Evolutionary conservation across 2,888 invertebrate genomes (phyloP).

Genomic region (Xestoiulus laeticollis): DNA sequence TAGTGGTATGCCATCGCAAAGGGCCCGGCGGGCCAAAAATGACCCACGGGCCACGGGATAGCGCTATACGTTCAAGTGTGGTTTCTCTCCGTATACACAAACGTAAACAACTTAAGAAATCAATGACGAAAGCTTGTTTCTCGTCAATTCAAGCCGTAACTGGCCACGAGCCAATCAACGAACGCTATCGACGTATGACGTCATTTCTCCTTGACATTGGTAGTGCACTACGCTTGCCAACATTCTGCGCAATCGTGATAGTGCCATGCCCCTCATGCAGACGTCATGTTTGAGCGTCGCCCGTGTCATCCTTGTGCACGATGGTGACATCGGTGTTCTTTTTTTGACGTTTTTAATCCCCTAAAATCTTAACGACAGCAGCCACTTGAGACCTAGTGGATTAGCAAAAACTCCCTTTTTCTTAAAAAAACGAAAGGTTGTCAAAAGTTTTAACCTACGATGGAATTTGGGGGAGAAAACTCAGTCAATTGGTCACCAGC

Average conservation of each 20-base stretch:
- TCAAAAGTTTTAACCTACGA: neutral
- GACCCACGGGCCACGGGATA: too few species aligned
- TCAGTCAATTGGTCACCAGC: neutral
- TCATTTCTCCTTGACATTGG: conserved; percentile 1
- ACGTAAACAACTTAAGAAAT: neutral
- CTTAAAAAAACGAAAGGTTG: neutral
- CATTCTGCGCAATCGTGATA: too few species aligned
- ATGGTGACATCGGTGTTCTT: too few species aligned
- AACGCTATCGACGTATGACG: neutral
- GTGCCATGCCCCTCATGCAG: too few species aligned
- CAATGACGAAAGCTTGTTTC: neutral
- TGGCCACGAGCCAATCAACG: neutral
- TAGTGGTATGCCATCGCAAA: too few species aligned
- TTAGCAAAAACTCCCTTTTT: neutral
- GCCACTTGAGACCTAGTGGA: too few species aligned
- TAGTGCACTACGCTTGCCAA: neutral
- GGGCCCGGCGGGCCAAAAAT: too few species aligned
- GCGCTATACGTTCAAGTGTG: neutral
- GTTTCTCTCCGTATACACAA: neutral
- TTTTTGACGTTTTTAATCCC: too few species aligned
- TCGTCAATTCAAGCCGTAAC: neutral
- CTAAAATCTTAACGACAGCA: too few species aligned
- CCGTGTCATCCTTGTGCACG: too few species aligned
- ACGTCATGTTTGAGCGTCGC: too few species aligned
- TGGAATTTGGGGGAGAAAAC: neutral